Evolutionary conservation across 2,888 invertebrate genomes (phyloP).

Genomic region (Drosophila emarginata): DNA sequence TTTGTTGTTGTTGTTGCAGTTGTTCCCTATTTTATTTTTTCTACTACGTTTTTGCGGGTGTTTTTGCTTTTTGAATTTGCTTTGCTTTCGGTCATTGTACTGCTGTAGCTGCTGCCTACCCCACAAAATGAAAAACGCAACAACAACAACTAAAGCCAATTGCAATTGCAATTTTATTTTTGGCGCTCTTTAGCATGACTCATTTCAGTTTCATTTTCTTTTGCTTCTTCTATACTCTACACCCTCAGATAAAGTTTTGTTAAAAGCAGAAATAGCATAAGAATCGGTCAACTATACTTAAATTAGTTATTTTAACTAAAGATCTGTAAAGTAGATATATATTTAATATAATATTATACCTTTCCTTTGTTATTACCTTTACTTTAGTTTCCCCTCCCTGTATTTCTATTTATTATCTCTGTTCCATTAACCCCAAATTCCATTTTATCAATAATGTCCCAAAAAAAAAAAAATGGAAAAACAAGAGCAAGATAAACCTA

Average conservation of each 20-base stretch:
- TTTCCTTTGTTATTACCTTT: neutral
- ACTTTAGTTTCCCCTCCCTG: neutral
- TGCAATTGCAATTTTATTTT: slow-evolving; percentile 37
- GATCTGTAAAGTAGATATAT: no score
- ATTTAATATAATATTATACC: no score
- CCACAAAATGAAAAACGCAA: slow-evolving; percentile 7
- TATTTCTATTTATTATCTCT: slow-evolving; percentile 2
- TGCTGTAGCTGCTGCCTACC: slow-evolving; percentile 39
- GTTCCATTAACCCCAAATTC: slow-evolving; percentile 17
- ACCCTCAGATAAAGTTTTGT: no score
- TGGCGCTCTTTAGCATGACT: slow-evolving; percentile 67
- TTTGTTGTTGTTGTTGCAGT: slow-evolving; percentile 40
- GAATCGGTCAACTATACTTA: no score
- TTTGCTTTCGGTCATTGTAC: slow-evolving; percentile 71
- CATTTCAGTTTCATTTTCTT: slow-evolving; percentile 31
- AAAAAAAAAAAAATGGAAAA: slow-evolving; percentile 24
- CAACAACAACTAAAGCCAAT: slow-evolving; percentile 29
- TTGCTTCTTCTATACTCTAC: neutral
- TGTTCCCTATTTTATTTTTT: slow-evolving; percentile 35
- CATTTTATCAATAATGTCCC: slow-evolving; percentile 49
- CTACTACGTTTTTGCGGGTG: slow-evolving; percentile 55
- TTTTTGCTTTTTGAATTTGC: slow-evolving; percentile 44
- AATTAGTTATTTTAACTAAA: no score
- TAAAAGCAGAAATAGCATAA: no score
- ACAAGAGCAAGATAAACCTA: slow-evolving; percentile 47